These are phyloP conservation scores for Aphis craccivora DNA, from an alignment of 1,140 invertebrate species.

Conservation along the genomic window DNA sequence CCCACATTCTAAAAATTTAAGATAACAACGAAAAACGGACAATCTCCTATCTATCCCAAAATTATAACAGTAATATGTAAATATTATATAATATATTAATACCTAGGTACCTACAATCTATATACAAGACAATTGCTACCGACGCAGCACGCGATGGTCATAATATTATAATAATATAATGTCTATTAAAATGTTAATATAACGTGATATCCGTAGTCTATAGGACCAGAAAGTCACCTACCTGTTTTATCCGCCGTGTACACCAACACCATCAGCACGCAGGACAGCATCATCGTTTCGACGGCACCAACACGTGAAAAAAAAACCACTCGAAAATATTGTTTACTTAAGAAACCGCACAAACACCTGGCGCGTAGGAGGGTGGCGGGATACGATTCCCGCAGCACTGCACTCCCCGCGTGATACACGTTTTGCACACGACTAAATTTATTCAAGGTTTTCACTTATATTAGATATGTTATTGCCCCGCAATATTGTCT, in stretches of 20 bases:
- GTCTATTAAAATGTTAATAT: neutral
- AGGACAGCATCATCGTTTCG: conserved; percentile 26
- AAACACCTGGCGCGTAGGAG: no score
- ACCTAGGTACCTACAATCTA: no score
- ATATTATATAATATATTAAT: no score
- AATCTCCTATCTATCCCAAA: no score
- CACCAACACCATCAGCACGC: conserved; percentile 23
- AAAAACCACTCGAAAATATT: neutral
- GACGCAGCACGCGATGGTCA: no score
- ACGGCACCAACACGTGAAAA: neutral
- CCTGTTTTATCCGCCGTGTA: conserved; percentile 49
- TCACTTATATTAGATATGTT: neutral
- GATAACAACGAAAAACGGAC: no score
- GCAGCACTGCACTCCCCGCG: neutral
- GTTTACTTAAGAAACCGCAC: neutral
- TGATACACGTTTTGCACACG: neutral
- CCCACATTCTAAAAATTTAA: no score
- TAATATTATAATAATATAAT: neutral
- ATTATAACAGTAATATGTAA: no score
- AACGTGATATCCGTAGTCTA: neutral
- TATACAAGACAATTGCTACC: no score
- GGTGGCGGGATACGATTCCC: neutral
- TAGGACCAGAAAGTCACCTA: neutral
- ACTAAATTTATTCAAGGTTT: neutral
- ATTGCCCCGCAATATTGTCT: no score